These are phyloP conservation scores for Drosophila pallidifrons DNA, from an alignment of 1,140 invertebrate genomes.

Conservation along the genomic window DNA sequence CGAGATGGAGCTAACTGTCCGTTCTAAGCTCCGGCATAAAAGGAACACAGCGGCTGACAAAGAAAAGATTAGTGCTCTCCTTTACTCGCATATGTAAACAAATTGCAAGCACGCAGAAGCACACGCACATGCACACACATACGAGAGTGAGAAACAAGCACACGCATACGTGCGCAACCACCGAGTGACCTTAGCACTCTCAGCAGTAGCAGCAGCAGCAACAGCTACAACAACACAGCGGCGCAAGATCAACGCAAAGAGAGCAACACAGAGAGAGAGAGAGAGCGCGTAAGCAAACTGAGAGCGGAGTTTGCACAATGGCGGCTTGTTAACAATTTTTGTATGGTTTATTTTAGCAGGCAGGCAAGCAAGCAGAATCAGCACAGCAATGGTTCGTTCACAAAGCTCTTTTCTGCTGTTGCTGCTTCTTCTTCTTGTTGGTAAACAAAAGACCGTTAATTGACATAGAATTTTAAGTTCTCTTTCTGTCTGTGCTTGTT, in stretches of 20 bases:
- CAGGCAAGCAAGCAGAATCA: no score
- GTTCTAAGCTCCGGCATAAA: conserved; percentile 13
- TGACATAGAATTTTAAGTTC: conserved; percentile 80
- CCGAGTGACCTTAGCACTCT: conserved; percentile 70
- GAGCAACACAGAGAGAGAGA: conserved; percentile 19
- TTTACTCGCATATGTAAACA: conserved; percentile 57
- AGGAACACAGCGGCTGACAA: conserved; percentile 9
- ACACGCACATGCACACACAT: conserved; percentile 6
- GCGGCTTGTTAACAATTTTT: conserved; percentile 33
- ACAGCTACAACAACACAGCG: neutral
- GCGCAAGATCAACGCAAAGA: conserved; percentile 23
- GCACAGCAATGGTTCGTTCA: neutral
- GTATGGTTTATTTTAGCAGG: conserved; percentile 32
- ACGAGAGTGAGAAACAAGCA: conserved; percentile 1
- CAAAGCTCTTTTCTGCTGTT: conserved; percentile 22
- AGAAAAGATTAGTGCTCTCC: conserved; percentile 25
- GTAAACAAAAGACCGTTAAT: conserved; percentile 82
- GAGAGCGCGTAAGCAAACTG: conserved; percentile 32
- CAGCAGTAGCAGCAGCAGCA: conserved; percentile 25
- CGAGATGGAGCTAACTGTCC: neutral
- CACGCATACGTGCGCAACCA: conserved; percentile 46
- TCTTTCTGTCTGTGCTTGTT: conserved; percentile 34
- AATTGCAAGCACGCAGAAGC: conserved; percentile 49
- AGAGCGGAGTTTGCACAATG: conserved; percentile 51
- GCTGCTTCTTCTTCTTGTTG: conserved; percentile 37